These are phyloP conservation scores for Anolis apletophallus DNA, from an alignment of 2,797 vertebrate species.

Conservation along the genomic window DNA sequence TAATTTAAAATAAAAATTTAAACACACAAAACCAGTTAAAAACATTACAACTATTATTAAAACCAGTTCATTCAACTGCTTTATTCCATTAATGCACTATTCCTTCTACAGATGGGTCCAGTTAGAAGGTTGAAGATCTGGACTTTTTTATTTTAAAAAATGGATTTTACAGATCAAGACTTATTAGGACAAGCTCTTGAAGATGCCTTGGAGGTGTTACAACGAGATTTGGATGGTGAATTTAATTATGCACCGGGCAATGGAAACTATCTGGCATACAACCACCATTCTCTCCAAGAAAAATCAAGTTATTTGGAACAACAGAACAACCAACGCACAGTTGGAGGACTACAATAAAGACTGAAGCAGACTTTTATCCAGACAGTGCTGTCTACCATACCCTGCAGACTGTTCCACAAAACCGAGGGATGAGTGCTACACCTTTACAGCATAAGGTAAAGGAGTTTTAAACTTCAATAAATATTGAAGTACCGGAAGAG, in stretches of 20 bases:
- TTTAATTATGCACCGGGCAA: slow-evolving; percentile 83
- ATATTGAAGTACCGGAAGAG: too few species aligned
- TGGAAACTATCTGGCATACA: slow-evolving; percentile 81
- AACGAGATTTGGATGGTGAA: slow-evolving; percentile 84
- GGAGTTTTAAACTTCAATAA: too few species aligned
- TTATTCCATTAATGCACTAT: too few species aligned
- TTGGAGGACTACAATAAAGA: slow-evolving; percentile 81
- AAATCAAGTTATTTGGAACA: slow-evolving; percentile 78
- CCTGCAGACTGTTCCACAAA: slow-evolving; percentile 75
- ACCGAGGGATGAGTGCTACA: slow-evolving; percentile 75
- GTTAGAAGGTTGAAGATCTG: too few species aligned
- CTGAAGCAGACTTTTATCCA: slow-evolving; percentile 57
- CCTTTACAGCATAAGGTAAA: slow-evolving; percentile 84
- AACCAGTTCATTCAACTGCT: too few species aligned
- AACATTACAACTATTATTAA: too few species aligned
- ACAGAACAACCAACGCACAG: slow-evolving; percentile 77
- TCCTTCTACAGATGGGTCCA: too few species aligned
- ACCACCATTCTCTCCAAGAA: slow-evolving; percentile 77
- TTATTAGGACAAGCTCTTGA: slow-evolving; percentile 90
- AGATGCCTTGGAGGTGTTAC: slow-evolving; percentile 95
- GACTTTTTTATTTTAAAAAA: too few species aligned
- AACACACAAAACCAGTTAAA: too few species aligned
- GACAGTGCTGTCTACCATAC: slow-evolving; percentile 69
- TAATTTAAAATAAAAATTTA: too few species aligned
- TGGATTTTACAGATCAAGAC: slow-evolving; percentile 85